These are phyloP conservation scores for Gavialis gangeticus DNA, from an alignment of 2,113 vertebrate genomes.

Conservation along the genomic window DNA sequence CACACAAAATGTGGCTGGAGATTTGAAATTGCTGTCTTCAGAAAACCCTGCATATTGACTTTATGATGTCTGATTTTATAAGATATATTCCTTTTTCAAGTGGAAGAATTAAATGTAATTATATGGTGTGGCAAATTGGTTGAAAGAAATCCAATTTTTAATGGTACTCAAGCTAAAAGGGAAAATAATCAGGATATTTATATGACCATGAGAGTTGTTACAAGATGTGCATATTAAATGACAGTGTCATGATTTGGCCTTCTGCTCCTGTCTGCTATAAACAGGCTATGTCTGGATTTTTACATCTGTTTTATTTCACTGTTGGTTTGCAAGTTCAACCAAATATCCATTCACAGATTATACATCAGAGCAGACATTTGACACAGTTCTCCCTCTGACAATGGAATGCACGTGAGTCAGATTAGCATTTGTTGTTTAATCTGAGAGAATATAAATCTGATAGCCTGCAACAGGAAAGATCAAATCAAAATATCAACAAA, in stretches of 20 bases:
- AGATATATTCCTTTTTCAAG: background rate
- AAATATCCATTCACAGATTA: background rate
- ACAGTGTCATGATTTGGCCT: background rate
- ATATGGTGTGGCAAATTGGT: background rate
- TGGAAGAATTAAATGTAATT: background rate
- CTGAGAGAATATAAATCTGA: background rate
- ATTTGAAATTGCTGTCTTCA: background rate
- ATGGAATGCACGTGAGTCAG: background rate
- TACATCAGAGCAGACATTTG: background rate
- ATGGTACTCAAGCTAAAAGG: background rate
- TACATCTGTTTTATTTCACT: background rate
- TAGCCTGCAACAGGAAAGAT: background rate
- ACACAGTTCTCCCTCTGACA: background rate
- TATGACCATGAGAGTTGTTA: background rate
- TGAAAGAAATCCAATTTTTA: background rate
- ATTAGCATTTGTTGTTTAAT: conserved; percentile 1
- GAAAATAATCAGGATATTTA: background rate
- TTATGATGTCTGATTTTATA: background rate
- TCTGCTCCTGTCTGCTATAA: background rate
- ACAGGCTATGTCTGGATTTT: background rate
- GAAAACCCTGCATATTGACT: background rate
- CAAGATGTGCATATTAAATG: background rate
- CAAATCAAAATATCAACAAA: background rate
- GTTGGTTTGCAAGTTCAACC: background rate
- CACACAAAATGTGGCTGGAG: background rate